Base-by-base conservation (phyloP, 1,140 invertebrate genomes). In the Lamellibrachia luymesi region DNA sequence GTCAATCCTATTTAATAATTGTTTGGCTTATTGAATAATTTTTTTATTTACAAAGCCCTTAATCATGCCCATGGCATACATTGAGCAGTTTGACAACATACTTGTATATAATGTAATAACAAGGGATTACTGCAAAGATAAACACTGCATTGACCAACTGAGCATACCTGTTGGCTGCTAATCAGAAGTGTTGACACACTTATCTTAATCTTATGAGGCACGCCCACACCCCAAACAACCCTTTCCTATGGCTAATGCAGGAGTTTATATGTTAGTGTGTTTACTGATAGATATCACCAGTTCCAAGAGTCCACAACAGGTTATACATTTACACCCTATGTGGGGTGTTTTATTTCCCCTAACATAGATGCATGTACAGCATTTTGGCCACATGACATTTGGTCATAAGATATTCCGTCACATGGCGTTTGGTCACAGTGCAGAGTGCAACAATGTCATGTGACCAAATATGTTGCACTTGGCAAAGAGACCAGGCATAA, bases 71-170 rank as follows among this genome's bases (percentile, higher is more conserved):
- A 89, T 90, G 38, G n/a, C n/a, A n/a, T n/a, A n/a, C n/a, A n/a
- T n/a, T n/a, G n/a, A n/a, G n/a, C n/a, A n/a, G n/a, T n/a, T n/a
- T n/a, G n/a, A n/a, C n/a, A n/a, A n/a, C n/a, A n/a, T n/a, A n/a
- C n/a, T n/a, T 90, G 7, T 90, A n/a, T 50, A 52, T n/a, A 92
- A 92, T 89, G 38, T 1, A 93, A 52, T n/a, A 94, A 94, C 27
- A 64, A 4, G 10, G 5, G 10, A 52, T 52, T 52, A 52, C 10
- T 52, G 10, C 51, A 52, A 52, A 52, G 51, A 52, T 52, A 52
- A 52, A 52, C 51, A 52, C 10, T 80, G 2, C 64, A 80, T 22
- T 80, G 17, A 2, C 64, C n/a, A n/a, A n/a, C n/a, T n/a, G n/a
- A n/a, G n/a, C 64, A 80, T 22, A 80, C 2, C 13, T 80, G 4